Percentiles rank a stretch among this genome's conserved stretches.
Conservation (phyloP, 2,888 invertebrate genomes). For the Apotomis betuletana region DNA sequence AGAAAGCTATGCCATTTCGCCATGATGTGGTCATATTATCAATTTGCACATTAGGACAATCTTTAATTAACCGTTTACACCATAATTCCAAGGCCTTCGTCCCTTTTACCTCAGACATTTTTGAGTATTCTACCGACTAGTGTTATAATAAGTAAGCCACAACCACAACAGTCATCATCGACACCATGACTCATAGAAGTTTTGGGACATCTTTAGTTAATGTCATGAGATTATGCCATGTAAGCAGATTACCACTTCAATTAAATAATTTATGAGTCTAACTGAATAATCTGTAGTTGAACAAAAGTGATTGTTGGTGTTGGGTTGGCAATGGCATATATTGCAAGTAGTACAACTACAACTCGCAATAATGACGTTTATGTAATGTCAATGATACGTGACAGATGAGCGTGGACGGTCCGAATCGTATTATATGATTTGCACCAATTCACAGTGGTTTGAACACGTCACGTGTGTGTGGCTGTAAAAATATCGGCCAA, state of each 20-base stretch:
- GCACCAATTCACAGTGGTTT: too few relatives aligned
- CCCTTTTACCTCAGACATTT: conserved; percentile 92
- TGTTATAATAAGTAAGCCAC: conserved; percentile 44
- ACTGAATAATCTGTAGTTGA: conserved; percentile 18
- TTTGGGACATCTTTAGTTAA: conserved; percentile 24
- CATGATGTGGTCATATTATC: conserved; percentile 98
- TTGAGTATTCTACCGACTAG: conserved; percentile 48
- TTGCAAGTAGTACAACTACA: conserved; percentile 24
- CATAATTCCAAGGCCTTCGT: conserved; percentile 96
- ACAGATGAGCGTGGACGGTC: conserved; percentile 11
- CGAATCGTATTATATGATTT: background rate
- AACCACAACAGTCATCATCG: conserved; percentile 42
- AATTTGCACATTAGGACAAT: conserved; percentile 94
- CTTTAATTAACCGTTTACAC: conserved; percentile 95
- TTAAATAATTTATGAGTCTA: conserved; percentile 17
- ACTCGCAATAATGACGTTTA: conserved; percentile 30
- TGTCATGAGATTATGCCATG: conserved; percentile 11
- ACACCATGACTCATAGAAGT: conserved; percentile 50
- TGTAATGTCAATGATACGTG: conserved; percentile 19
- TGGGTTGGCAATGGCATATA: conserved; percentile 42
- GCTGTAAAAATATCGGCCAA: too few relatives aligned
- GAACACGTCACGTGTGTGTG: too few relatives aligned
- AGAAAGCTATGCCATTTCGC: conserved; percentile 97
- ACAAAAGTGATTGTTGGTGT: conserved; percentile 41
- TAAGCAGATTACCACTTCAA: conserved; percentile 17